Evolutionary conservation across 2,113 vertebrate species (phyloP), one percentile per base, ranked within the genome.

Genomic region (Telmatochromis brachygnathus): DNA sequence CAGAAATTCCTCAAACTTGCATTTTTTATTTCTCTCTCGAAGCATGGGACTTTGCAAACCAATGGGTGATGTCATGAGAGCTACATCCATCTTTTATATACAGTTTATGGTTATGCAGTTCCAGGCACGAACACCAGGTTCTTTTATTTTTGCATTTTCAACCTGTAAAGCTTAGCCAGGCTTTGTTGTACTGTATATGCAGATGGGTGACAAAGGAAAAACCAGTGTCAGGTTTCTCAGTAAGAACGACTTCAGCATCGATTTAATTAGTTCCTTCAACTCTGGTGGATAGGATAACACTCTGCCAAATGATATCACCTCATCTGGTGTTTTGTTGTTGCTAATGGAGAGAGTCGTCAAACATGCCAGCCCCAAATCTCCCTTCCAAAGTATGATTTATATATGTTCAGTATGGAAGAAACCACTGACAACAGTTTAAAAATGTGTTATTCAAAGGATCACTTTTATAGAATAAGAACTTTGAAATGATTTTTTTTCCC

Each of bases 201-300:
- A 33, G 73, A 33, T 51, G 73, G 45, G 45, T 51, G 73, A n/a
- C 26, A 33, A 77, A 77, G 73, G 26, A 77, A 51, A 77, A 77
- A 3, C 0, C 45, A 77, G 23, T 5, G 15, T 49, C 23, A 1
- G 14, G 23, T 30, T 19, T 75, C 1, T 49, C 14, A 42, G 37
- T 42, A 23, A 23, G 35, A 70, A 23, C 5, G 1, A 21, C 35
- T 70, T 42, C 35, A 15, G 21, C 37, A 45, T 42, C 5, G 1
- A 45, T 70, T 70, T 70, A 70, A 45, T 14, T 70, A 45, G 65
- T 70, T 70, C 37, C 65, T 42, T 70, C n/a, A 70, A 70, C 65
- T 70, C 65, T 23, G 0, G n/a, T 42, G 37, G 37, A 70, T 70
- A 15, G n/a, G 37, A 42, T 70, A 45, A 70, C 65, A 42, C 37